These are phyloP conservation scores for Lophochroa leadbeateri DNA, from an alignment of 2,113 vertebrate species.

Conservation along the genomic window DNA sequence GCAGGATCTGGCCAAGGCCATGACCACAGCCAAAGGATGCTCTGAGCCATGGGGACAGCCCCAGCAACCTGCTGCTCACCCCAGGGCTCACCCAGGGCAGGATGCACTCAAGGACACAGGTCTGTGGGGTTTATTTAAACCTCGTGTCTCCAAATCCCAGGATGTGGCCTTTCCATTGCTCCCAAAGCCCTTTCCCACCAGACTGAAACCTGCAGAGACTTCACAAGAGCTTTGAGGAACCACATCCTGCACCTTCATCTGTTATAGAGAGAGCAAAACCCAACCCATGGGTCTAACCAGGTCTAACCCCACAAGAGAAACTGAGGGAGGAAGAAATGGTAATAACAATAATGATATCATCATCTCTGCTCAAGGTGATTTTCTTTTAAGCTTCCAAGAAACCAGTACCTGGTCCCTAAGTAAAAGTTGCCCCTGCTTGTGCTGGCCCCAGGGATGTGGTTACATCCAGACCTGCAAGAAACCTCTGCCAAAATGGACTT, in stretches of 20 bases:
- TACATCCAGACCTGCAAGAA: not conserved
- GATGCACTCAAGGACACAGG: rapidly evolving
- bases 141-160: not conserved
- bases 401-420: not conserved
- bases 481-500: not conserved
- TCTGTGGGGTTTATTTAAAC: not conserved
- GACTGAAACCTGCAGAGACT: not conserved
- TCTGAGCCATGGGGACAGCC: not conserved
- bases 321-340: not conserved
- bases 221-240: not conserved
- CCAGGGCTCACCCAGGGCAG: not conserved
- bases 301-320: not conserved
- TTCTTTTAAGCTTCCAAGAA: not conserved
- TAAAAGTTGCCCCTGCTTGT: not conserved
- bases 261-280: not conserved
- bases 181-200: not conserved
- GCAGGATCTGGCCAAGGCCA: not conserved
- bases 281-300: not conserved
- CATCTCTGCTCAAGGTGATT: not conserved
- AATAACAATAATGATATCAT: too few relatives aligned
- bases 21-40: not conserved
- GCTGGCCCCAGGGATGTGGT: rapidly evolving
- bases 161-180: not conserved
- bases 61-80: rapidly evolving
- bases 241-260: rapidly evolving